Percentiles rank a stretch among this genome's conserved stretches.
These are phyloP conservation scores for Drosophila chauvacae DNA, from an alignment of 1,140 invertebrate species.

Conservation along the genomic window DNA sequence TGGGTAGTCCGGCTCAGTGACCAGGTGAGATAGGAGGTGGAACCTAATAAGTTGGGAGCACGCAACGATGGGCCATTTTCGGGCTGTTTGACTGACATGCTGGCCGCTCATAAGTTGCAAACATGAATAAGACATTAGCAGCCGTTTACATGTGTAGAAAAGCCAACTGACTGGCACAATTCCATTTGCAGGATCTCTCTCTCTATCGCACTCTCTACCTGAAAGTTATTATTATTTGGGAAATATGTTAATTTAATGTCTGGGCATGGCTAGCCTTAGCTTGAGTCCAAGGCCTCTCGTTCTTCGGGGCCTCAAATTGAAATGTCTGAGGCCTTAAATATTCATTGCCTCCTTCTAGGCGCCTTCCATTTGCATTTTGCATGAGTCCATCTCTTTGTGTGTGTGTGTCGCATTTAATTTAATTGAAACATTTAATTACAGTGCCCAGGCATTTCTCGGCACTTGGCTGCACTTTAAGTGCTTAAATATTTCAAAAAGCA, in stretches of 20 bases:
- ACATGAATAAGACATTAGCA: constrained; percentile 82
- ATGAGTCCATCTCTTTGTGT: constrained; percentile 23
- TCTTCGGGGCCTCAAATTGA: constrained; percentile 51
- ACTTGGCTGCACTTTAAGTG: constrained; percentile 22
- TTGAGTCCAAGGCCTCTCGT: neutral
- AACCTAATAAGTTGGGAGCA: constrained; percentile 74
- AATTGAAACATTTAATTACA: constrained; percentile 74
- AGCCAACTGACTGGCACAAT: constrained; percentile 47
- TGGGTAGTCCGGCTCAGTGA: neutral
- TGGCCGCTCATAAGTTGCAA: constrained; percentile 58
- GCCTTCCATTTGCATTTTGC: constrained; percentile 35
- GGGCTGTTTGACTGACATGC: constrained; percentile 32
- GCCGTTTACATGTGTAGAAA: constrained; percentile 70
- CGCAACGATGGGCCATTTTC: constrained; percentile 67
- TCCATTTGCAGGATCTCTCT: constrained; percentile 39
- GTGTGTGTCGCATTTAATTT: constrained; percentile 61
- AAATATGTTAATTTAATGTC: constrained; percentile 83
- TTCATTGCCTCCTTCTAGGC: constrained; percentile 61
- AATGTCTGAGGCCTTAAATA: constrained; percentile 71
- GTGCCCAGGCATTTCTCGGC: constrained; percentile 18
- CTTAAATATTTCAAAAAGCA: constrained; percentile 29
- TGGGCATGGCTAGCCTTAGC: constrained; percentile 46
- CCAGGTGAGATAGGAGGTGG: constrained; percentile 17
- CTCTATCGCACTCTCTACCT: constrained; percentile 1
- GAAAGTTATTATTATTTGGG: constrained; percentile 79